Base-by-base conservation (phyloP, 2,113 vertebrate species). In the Prionailurus bengalensis region DNA sequence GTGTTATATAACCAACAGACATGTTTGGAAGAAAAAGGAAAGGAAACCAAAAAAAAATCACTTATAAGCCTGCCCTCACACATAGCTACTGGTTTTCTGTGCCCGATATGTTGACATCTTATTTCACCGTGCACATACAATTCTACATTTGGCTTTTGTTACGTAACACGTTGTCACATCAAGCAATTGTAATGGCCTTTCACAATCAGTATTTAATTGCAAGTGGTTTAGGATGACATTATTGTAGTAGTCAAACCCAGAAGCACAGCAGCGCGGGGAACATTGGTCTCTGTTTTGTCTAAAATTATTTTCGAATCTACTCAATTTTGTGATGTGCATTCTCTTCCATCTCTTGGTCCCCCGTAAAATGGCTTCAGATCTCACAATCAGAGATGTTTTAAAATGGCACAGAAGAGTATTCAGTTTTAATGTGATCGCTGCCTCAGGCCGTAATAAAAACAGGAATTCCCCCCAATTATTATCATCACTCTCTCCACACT, bases 361-460 rank as follows among this genome's bases (percentile, higher is more conserved):
- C 63, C n/a, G 5, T 48, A 89, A 74, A 81, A 89, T 12, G 61
- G n/a, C 86, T 91, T 88, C 53, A 17, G 21, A 61, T 76, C 83
- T 76, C 68, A 45, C 66, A 86, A 65, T 94, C 94, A 88, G 78
- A 80, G 82, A 76, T 95, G 80, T 79, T 94, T 80, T 92, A 91
- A 95, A 95, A 85, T 2, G 11, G 45, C 36, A 25, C 36, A 12
- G 53, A 19, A 97, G 97, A 83, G 68, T 86, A 58, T 63, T 97
- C 86, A 85, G 90, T 55, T 96, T 91, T 88, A 94, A 97, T 95
- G 92, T 89, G 84, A 95, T 92, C 90, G 4, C 36, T 61, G 95
- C 97, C 95, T 96, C 25, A 15, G 87, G 94, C 91, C 48, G 1
- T 84, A 94, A 96, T 95, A 95, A 97, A 96, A 96, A 81, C 84